phyloP scores from a whole-genome alignment of 2,888 invertebrate species.

The Vannuccia rotundouncinata region DNA sequence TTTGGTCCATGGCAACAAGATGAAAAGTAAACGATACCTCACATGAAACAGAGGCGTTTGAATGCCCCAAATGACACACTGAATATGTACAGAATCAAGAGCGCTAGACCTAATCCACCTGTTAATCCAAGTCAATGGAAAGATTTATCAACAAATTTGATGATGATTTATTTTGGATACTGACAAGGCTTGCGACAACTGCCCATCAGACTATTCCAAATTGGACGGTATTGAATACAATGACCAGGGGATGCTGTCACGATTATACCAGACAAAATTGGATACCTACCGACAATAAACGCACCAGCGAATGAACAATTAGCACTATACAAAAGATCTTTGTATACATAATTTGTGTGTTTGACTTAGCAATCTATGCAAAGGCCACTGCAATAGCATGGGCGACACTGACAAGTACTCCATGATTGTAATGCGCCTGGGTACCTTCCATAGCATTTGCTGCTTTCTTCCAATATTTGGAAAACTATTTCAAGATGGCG shows the following conservation, averaged over 20 bases:
- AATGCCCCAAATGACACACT: constrained; percentile 1
- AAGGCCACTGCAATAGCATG: too few relatives aligned
- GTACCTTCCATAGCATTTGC: too few relatives aligned
- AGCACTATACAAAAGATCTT: too few relatives aligned
- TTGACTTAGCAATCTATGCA: too few relatives aligned
- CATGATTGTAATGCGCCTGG: too few relatives aligned
- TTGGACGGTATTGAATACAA: too few relatives aligned
- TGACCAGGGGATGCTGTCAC: constrained; percentile 4
- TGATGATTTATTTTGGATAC: neutral
- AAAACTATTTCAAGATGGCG: too few relatives aligned
- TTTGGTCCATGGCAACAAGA: neutral
- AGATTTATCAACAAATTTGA: neutral
- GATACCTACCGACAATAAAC: constrained; percentile 3
- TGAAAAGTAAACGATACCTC: neutral
- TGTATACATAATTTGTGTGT: too few relatives aligned
- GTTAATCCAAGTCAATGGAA: neutral
- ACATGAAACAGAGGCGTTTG: constrained; percentile 6
- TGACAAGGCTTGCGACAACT: constrained; percentile 13
- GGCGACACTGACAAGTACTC: too few relatives aligned
- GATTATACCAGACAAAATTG: constrained; percentile 15
- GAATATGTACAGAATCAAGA: neutral
- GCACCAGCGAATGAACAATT: too few relatives aligned
- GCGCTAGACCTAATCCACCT: neutral
- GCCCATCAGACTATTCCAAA: constrained; percentile 18
- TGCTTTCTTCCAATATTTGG: too few relatives aligned